phyloP scores from a whole-genome alignment of 2,113 vertebrate genomes.

The Guaruba guarouba region DNA sequence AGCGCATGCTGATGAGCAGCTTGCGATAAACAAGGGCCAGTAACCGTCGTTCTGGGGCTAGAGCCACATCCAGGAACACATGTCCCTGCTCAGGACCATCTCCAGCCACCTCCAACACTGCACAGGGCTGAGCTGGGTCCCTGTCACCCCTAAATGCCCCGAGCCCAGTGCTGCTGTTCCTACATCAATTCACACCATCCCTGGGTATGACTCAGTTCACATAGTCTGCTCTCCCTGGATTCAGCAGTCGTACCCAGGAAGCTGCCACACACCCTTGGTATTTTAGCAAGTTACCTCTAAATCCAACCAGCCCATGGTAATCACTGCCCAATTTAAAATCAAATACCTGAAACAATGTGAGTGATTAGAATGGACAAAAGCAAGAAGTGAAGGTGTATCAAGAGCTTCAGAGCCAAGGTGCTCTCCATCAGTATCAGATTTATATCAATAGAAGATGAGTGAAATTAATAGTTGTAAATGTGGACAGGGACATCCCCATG shows the following conservation, averaged over 20 bases:
- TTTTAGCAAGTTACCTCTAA: background rate
- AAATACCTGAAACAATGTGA: background rate
- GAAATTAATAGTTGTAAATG: background rate
- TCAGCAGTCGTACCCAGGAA: background rate
- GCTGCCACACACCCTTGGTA: background rate
- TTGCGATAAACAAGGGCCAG: rapidly evolving
- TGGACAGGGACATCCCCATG: background rate
- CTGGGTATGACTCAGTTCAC: background rate
- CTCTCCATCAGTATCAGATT: background rate
- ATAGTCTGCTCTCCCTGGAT: rapidly evolving
- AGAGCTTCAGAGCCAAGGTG: background rate
- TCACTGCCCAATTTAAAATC: background rate
- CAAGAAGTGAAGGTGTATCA: background rate
- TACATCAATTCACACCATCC: background rate
- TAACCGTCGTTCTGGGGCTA: rapidly evolving
- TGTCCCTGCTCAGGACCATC: background rate
- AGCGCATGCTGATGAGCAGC: background rate
- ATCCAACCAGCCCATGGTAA: background rate
- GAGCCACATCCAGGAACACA: rapidly evolving
- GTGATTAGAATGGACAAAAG: background rate
- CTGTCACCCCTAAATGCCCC: rapidly evolving
- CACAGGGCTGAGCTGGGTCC: background rate
- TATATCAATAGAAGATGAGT: background rate
- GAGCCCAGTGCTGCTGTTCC: background rate
- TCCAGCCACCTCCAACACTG: background rate